phyloP scores from a whole-genome alignment of 2,888 invertebrate genomes.

The Eilema griseolum region DNA sequence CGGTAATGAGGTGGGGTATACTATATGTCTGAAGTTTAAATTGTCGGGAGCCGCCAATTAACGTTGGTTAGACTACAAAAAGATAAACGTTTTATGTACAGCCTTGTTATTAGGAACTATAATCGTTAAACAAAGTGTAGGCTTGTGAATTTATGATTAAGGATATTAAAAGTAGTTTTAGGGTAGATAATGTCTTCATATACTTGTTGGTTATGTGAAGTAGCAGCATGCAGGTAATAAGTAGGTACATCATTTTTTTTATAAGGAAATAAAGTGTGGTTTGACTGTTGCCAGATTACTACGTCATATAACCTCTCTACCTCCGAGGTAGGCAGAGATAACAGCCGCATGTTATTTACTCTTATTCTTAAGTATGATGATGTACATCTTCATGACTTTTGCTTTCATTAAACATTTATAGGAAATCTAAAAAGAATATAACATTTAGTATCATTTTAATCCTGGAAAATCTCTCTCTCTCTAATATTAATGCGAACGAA shows the following conservation, averaged over 20 bases:
- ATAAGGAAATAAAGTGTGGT: background rate
- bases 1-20: constrained; percentile 28
- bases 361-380: too few species aligned
- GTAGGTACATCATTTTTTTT: background rate
- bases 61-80: constrained; percentile 23
- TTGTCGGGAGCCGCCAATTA: constrained; percentile 33
- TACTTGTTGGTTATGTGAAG: background rate
- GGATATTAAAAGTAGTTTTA: constrained; percentile 18
- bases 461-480: too few species aligned
- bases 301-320: too few species aligned
- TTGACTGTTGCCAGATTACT: background rate
- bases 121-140: constrained; percentile 39
- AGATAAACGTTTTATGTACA: constrained; percentile 27
- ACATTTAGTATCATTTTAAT: too few species aligned
- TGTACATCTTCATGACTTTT: background rate
- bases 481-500: too few species aligned
- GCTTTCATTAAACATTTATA: background rate
- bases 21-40: constrained; percentile 32
- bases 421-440: background rate
- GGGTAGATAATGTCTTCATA: constrained; percentile 10
- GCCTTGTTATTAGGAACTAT: constrained; percentile 40
- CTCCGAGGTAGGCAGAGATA: too few species aligned
- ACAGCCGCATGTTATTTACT: too few species aligned
- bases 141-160: constrained; percentile 31
- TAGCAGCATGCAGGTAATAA: background rate